phyloP scores from a whole-genome alignment of 92 coral and sea anemone species.

The Actinostola sp. region DNA sequence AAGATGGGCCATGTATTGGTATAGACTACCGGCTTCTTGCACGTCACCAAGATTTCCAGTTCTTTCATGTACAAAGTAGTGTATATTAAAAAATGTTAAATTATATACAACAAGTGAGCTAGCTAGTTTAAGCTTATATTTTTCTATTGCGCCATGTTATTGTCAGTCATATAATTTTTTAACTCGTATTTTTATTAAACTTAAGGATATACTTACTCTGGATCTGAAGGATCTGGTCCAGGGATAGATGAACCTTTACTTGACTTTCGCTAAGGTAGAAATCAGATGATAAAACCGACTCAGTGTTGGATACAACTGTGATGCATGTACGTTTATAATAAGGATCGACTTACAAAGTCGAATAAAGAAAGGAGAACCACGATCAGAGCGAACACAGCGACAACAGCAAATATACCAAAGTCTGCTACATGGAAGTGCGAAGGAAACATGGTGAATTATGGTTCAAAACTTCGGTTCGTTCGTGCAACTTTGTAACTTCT shows the following conservation, averaged over 20 bases:
- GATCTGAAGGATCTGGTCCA: conserved; percentile 81
- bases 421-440: conserved; percentile 86
- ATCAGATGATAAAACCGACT: background rate
- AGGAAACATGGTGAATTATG: conserved; percentile 74
- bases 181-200: background rate
- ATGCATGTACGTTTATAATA: background rate
- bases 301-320: background rate
- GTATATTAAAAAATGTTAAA: too few species aligned
- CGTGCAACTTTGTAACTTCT: too few species aligned
- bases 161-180: too few species aligned
- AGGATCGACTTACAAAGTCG: conserved; percentile 74
- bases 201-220: conserved; percentile 65
- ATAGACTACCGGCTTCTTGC: conserved; percentile 86
- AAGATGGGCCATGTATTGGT: conserved; percentile 52
- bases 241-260: conserved; percentile 84
- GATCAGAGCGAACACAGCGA: conserved; percentile 71
- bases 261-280: conserved; percentile 45
- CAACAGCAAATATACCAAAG: conserved; percentile 92
- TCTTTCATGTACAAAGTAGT: conserved; percentile 47
- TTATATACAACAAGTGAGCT: too few species aligned
- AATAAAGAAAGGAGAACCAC: conserved; percentile 74
- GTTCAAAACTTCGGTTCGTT: too few species aligned
- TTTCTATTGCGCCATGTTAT: background rate
- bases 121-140: background rate
- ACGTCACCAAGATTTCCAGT: conserved; percentile 82